Base-by-base conservation (phyloP, 2,113 vertebrate genomes). In the Ginglymostoma cirratum region DNA sequence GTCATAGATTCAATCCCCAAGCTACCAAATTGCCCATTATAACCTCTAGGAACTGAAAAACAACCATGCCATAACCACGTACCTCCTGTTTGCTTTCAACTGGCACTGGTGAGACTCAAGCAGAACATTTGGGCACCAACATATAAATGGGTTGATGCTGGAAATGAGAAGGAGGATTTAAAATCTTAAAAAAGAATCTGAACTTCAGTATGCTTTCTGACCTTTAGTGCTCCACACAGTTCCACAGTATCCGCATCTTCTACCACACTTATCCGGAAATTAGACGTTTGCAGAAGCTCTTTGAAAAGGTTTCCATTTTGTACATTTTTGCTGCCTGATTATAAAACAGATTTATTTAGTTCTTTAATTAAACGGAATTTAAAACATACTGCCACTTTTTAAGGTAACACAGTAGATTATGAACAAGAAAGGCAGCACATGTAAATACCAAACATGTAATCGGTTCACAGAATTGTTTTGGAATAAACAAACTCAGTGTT, bases 231-330 rank as follows among this genome's bases (percentile, higher is more conserved):
- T 42, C 98, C 98, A 95, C 98, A 99, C 0, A 99, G 97, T 96
- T 99, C 98, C 83, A 99, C 98, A 0, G 98, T 98, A 96, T 99
- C 98, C 0, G 98, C 98, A 48, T 99, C 98, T 0, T 98, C 98
- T 30, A 99, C 98, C 52, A 99, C 98, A 0, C 98, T 98, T 95
- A 98, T 98, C 87, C 98, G 97, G 96, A 99, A 99, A 96, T 98
- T 98, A 34, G 98, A 98, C 2, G 98, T 98, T 97, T 98, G 98
- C 96, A 98, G 97, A 89, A 99, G 98, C 92, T 99, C 98, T 96
- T 99, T 99, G 97, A 99, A 99, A 96, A 99, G 97, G 87, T 98
- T 97, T 61, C 99, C 99, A 0, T 99, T 98, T 96, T 98, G 97
- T 96, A 98, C 96, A n/a, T 98, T 94, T 97, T 98, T 98, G 97